Evolutionary conservation across 2,888 invertebrate genomes (phyloP), one percentile per base, ranked within the genome.

Genomic region (Sarcophaga rosellei): DNA sequence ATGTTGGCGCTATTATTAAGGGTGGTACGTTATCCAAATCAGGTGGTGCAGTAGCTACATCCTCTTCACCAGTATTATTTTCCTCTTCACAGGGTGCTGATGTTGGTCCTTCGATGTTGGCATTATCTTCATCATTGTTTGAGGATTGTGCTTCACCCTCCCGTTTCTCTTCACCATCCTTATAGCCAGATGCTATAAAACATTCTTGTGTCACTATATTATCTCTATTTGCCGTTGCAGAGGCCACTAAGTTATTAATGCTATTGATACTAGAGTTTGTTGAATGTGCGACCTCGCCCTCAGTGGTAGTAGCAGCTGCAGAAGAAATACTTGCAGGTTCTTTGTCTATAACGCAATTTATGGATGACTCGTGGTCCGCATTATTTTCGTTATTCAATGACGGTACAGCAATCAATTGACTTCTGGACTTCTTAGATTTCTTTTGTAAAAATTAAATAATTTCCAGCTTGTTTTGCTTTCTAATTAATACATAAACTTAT

Each of bases 181-280:
- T 80, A 44, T 79, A 86, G 62, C 88, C 89, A 20, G 86, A 88
- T 17, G 92, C 89, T 69, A 91, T 90, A 81, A 81, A 88, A 63
- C 92, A 92, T 20, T 91, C 92, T 45, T 91, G 89, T 83, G 90
- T 91, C 44, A 91, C 84, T 68, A 91, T 90, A 1, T 86, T 70
- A n/a, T 83, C 72, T 57, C 80, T 75, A 23, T 70, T 74, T 15
- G 88, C 44, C 15, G 87, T 82, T 68, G 81, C 35, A 72, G 82
- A 77, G 62, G 83, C 45, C 23, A 85, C 83, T 61, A 86, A 76
- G 0, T 83, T 73, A 62, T 79, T 81, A 25, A 77, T 69, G 15
- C 44, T 68, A 59, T 73, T 63, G 3, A 73, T 53, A 23, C 11
- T 23, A 23, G n/a, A 47, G 59, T 57, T 83, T 68, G 23, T 62